Evolutionary conservation across 2,797 vertebrate species (phyloP).

Genomic region (Chaetodon trifasciatus): DNA sequence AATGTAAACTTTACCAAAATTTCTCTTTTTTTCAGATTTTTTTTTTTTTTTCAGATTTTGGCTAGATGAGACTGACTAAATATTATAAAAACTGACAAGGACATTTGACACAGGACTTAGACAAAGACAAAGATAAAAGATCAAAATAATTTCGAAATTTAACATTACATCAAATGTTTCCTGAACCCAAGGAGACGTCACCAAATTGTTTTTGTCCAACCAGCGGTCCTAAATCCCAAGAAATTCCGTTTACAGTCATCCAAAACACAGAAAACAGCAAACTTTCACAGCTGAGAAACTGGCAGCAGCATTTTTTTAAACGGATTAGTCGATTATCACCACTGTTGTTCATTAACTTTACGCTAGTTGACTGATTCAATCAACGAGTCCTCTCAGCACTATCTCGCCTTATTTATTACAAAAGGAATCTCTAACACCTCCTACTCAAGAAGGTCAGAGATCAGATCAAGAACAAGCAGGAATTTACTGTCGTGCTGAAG

Average conservation of each 20-base stretch:
- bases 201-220: not conserved
- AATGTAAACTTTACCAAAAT: too few relatives aligned
- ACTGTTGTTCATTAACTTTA: not conserved
- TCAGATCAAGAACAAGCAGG: not conserved
- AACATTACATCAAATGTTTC: not conserved
- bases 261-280: not conserved
- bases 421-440: not conserved
- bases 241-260: not conserved
- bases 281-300: not conserved
- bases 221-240: not conserved
- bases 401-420: not conserved
- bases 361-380: not conserved
- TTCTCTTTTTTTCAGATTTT: too few relatives aligned
- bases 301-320: not conserved
- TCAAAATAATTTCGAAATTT: not conserved
- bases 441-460: not conserved
- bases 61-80: too few relatives aligned
- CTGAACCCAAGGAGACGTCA: not conserved
- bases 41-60: too few relatives aligned
- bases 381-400: not conserved
- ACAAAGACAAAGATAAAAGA: not conserved
- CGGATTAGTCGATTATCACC: not conserved
- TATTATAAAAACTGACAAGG: too few relatives aligned
- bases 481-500: not conserved
- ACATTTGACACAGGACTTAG: too few relatives aligned